Evolutionary conservation across 2,888 invertebrate species (phyloP), one percentile per base, ranked within the genome.

Genomic region (Drosophila stalkeri): DNA sequence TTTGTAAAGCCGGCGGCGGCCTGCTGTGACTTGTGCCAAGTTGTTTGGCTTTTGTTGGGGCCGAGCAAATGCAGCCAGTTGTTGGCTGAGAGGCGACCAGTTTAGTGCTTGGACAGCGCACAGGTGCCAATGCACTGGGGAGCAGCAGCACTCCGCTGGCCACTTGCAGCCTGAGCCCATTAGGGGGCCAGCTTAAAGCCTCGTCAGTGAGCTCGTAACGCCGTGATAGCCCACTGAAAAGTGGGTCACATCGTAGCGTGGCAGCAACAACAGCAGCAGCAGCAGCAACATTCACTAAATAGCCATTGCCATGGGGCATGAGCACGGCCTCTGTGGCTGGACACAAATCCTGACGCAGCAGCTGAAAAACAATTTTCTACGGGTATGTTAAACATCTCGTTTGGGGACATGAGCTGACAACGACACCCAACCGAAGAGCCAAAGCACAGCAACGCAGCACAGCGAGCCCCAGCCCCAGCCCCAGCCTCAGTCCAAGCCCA

Each of bases 301-400:
- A 82, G 88, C 80, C 89, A 75, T 52, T 61, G 79, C 77, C 74
- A 52, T 23, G 44, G 55, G 46, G 33, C 56, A 41, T 2, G 33
- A 27, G 27, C 52, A 43, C n/a, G 27, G 37, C 37, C 64, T 47
- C 33, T 43, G 63, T 68, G 61, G 44, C 63, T 73, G 72, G 75
- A 81, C 86, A 83, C 77, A 89, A 90, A 90, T 89, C 88, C 86
- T 83, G 86, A 83, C 77, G 75, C 86, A 75, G 86, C 80, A 90
- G 86, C 75, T 80, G 87, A 77, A 81, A 90, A 90, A 86, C 86
- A 90, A 86, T 86, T 86, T 90, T 89, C 80, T 77, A 87, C 87
- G 85, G 89, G 85, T 82, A 87, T 85, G 85, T 82, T 87, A 89
- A 85, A 82, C 85, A 89, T 89, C 87, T 84, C 69, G 66, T 75